These are phyloP conservation scores for Apantesis nais DNA, from an alignment of 2,888 invertebrate species.

Conservation along the genomic window DNA sequence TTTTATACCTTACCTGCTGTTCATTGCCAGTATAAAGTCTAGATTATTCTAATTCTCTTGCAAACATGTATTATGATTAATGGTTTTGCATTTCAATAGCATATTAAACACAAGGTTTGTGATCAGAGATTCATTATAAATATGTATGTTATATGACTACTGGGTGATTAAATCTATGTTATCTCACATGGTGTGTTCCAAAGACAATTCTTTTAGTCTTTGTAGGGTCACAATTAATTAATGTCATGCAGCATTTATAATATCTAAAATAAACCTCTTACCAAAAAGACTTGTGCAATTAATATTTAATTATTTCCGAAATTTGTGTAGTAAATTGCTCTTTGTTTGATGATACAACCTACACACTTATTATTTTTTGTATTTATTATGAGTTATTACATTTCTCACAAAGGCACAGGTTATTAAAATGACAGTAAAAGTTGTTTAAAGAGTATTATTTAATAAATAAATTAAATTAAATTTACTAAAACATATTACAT, in stretches of 20 bases:
- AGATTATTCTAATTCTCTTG: background rate
- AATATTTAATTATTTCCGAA: background rate
- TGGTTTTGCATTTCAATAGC: background rate
- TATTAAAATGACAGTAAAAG: background rate
- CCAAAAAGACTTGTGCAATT: background rate
- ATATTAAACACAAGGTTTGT: background rate
- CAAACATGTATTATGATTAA: background rate
- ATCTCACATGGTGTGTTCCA: background rate
- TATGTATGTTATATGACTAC: background rate
- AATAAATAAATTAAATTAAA: background rate
- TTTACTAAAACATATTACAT: background rate
- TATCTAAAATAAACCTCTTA: background rate
- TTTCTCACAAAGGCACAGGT: too few relatives aligned
- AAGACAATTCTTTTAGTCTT: constrained; percentile 2
- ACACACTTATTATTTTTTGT: background rate
- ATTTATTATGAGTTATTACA: too few relatives aligned
- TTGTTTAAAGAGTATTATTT: background rate
- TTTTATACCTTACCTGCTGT: background rate
- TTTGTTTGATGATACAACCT: background rate
- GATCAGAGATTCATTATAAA: background rate
- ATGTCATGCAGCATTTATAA: background rate
- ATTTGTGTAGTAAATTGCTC: background rate
- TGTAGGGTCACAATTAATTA: background rate
- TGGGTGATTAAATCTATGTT: background rate
- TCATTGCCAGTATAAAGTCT: background rate